phyloP scores from a whole-genome alignment of 2,888 invertebrate genomes.

The Strigamia transsilvanica region DNA sequence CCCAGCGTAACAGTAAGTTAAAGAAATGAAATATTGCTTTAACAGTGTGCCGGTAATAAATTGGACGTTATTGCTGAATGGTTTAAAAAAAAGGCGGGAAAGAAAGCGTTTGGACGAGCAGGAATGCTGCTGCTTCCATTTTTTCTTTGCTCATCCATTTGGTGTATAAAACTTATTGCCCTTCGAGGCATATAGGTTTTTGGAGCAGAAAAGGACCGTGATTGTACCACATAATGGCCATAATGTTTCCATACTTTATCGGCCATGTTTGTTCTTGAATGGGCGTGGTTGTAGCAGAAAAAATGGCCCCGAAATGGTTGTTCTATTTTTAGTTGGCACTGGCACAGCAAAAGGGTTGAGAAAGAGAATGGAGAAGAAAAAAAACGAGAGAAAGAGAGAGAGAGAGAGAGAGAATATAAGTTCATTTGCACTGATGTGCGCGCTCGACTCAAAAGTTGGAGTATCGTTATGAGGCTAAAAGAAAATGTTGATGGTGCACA shows the following conservation, averaged over 20 bases:
- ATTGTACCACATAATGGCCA: conserved; percentile 1
- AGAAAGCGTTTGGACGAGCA: conserved; percentile 1
- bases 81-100: conserved; percentile 33
- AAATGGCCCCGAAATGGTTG: conserved; percentile 19
- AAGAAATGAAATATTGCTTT: conserved; percentile 6
- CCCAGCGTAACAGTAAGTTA: background rate
- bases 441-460: background rate
- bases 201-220: conserved; percentile 1
- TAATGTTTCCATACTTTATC: background rate
- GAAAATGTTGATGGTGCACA: background rate
- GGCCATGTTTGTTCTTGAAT: conserved; percentile 36
- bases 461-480: background rate
- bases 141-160: background rate
- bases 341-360: conserved; percentile 15
- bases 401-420: background rate
- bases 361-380: background rate
- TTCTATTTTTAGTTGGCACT: conserved; percentile 33
- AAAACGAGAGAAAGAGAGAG: background rate
- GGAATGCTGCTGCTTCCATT: conserved; percentile 1
- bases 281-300: conserved; percentile 9
- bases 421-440: background rate
- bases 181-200: conserved; percentile 3
- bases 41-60: conserved; percentile 19
- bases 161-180: background rate
- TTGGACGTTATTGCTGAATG: conserved; percentile 14